Evolutionary conservation across 2,113 vertebrate genomes (phyloP), one percentile per base, ranked within the genome.

Genomic region (Shinisaurus crocodilurus): DNA sequence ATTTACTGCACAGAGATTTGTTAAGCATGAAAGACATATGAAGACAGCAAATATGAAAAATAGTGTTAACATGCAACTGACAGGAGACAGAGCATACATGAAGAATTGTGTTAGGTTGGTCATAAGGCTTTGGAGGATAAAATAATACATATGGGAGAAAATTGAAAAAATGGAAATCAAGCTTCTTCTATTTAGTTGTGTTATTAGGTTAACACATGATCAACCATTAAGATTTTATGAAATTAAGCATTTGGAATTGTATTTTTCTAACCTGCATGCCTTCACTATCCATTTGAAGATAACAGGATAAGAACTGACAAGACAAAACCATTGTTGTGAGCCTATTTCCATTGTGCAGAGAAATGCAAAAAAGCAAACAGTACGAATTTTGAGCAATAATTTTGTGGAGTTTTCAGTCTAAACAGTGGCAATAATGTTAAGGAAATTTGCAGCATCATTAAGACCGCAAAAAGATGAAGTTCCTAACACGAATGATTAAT

Each of bases 101-200:
- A 97, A 96, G 93, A 97, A 94, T 92, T 95, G 95, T 93, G 95
- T 96, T 95, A 95, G 95, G 87, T 92, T 96, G 94, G 96, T 96
- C 94, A 95, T 95, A 97, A 97, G 94, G 95, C 95, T 94, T 89
- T 93, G 85, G 92, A 94, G 91, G 60, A 93, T 91, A 95, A 96
- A 96, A 96, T 80, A 96, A 72, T 92, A 88, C 60, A 95, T 72
- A 92, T 94, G 90, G 85, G 92, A 95, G 95, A 93, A 93, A 85
- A 92, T 84, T 85, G 88, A 48, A 91, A 87, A 77, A 67, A 76
- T 86, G 72, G 50, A 48, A 43, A 57, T 54, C 89, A 89, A 70
- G 57, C 48, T 95, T 89, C 88, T 91, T 85, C 43, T 85, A 40
- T 86, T 85, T 0, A 0, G 75, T 90, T 90, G 63, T 89, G 79